A percentile compares a stretch with the other conserved stretches of the same genome.
Conservation (phyloP, 2,113 vertebrate genomes). For the Passer montanus region DNA sequence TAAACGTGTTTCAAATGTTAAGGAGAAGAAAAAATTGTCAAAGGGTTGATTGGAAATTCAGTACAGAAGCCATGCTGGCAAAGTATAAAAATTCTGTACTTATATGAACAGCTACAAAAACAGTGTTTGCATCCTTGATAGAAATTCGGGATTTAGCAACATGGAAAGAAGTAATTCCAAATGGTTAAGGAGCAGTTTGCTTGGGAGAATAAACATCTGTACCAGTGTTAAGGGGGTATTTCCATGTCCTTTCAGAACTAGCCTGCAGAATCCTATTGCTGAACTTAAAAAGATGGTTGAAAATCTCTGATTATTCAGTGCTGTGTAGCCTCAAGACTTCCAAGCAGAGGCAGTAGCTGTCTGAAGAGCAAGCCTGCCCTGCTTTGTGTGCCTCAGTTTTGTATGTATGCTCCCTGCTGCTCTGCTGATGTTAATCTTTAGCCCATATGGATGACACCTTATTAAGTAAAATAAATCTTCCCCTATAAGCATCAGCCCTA, state of each 20-base stretch:
- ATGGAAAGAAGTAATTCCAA: not conserved
- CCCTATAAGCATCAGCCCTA: not conserved
- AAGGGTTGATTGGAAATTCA: not conserved
- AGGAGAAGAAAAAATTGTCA: not conserved
- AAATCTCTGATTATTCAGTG: conserved; percentile 5
- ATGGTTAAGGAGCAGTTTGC: not conserved
- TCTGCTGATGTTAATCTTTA: conserved; percentile 14
- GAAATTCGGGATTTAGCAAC: not conserved
- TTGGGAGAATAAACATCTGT: not conserved
- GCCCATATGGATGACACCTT: not conserved
- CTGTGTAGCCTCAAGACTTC: not conserved
- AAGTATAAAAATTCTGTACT: not conserved
- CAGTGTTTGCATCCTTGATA: not conserved
- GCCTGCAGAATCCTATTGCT: not conserved
- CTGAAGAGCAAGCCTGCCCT: not conserved
- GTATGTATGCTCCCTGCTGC: not conserved
- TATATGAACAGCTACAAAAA: not conserved
- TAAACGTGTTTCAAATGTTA: not conserved
- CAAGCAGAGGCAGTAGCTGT: not conserved
- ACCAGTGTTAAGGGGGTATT: not conserved
- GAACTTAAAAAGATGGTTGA: not conserved
- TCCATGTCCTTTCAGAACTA: not conserved
- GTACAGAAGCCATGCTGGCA: not conserved
- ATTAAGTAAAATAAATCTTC: conserved; percentile 23
- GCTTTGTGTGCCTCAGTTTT: not conserved